Base-by-base conservation (phyloP, 1,140 invertebrate genomes). In the Drosophila busckii region DNA sequence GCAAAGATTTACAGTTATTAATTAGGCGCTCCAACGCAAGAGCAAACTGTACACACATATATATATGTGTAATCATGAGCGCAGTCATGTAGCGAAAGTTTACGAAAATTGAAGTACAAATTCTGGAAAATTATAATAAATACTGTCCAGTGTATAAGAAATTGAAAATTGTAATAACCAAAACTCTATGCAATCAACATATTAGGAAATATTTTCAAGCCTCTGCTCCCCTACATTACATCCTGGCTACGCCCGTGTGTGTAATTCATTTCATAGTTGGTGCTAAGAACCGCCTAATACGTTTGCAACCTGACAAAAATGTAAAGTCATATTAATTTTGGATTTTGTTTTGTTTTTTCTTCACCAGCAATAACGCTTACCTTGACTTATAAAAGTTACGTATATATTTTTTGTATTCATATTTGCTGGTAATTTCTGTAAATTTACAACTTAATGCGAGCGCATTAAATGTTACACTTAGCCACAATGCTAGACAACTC, bases 321-420 rank as follows among this genome's bases (percentile, higher is more conserved):
- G 38, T 58, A 70, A 46, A 82, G 75, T 82, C 75, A 82, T 82
- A 66, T 75, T 83, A 75, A 70, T 53, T 73, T 69, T 61, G 49
- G 50, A 44, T 58, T 78, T 76, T 59, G 64, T 41, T 68, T 25
- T 37, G 20, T 40, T 7, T 49, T 31, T 45, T 54, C 31, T 42
- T 31, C 42, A 44, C 34, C 41, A 54, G 41, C 38, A 44, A 64
- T 82, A 73, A 82, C 59, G 55, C 45, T 75, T 60, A 82, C 75
- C 75, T 82, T 82, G 75, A 75, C 75, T 82, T 83, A 82, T 82
- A 82, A 83, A 83, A 40, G 52, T 28, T 34, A 23, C 2, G 19
- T 26, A 12, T 38, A 1, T 22, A 3, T 34, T 6, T 35, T 16
- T 16, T 40, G 6, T 65, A 8, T 63, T 64, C 64, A 64, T 58